phyloP scores from a whole-genome alignment of 1,140 invertebrate species.

The Chironomus striatipennis region DNA sequence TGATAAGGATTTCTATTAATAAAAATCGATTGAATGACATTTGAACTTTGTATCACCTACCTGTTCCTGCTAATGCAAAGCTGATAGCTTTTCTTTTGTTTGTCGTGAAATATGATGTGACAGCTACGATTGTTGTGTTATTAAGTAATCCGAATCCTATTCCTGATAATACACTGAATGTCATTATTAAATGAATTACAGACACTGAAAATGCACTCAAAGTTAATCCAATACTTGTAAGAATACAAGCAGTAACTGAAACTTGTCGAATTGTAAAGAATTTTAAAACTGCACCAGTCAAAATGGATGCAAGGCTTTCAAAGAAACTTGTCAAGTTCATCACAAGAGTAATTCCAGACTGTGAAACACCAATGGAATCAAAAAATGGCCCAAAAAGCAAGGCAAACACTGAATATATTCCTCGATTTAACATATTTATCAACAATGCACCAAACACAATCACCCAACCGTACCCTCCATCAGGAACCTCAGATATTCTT shows the following conservation, averaged over 20 bases:
- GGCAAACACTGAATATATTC: conserved; percentile 60
- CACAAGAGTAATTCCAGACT: conserved; percentile 56
- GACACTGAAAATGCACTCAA: conserved; percentile 51
- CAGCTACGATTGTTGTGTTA: conserved; percentile 56
- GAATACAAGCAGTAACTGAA: conserved; percentile 48
- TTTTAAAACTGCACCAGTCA: conserved; percentile 56
- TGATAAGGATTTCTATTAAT: too few species aligned
- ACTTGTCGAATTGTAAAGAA: conserved; percentile 53
- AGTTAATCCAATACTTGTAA: conserved; percentile 52
- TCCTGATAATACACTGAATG: conserved; percentile 56
- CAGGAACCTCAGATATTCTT: neutral
- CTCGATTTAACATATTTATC: conserved; percentile 59
- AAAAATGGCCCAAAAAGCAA: conserved; percentile 58
- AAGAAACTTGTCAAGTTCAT: conserved; percentile 57
- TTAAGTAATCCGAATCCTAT: conserved; percentile 54
- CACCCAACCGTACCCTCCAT: neutral
- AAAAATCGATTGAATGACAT: too few species aligned
- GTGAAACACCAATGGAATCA: conserved; percentile 50
- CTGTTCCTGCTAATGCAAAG: conserved; percentile 56
- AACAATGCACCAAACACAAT: conserved; percentile 25
- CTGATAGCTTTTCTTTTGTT: conserved; percentile 59
- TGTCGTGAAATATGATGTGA: conserved; percentile 61
- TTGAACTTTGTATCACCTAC: too few species aligned
- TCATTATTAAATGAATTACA: conserved; percentile 53
- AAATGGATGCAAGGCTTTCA: conserved; percentile 58